phyloP scores from a whole-genome alignment of 2,888 invertebrate genomes.

The Amphimallon solstitiale region DNA sequence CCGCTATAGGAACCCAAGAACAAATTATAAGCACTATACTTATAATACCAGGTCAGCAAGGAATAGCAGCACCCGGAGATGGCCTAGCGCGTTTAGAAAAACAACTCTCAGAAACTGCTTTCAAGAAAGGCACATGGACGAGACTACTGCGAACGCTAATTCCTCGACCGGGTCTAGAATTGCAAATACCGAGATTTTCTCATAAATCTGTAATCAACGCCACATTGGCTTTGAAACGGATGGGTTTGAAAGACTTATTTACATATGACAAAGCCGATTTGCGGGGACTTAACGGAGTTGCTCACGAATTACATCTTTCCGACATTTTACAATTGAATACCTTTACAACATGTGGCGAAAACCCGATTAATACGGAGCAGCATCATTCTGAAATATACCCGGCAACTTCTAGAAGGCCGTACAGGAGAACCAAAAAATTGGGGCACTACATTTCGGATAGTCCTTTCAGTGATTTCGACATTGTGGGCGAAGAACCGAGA shows the following conservation, averaged over 20 bases:
- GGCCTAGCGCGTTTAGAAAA: conserved; percentile 80
- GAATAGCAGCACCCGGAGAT: conserved; percentile 81
- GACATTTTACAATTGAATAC: conserved; percentile 85
- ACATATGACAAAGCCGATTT: conserved; percentile 81
- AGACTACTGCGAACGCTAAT: conserved; percentile 77
- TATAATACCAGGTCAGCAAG: conserved; percentile 87
- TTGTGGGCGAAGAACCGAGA: conserved; percentile 65
- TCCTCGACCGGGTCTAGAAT: conserved; percentile 80
- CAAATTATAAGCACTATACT: conserved; percentile 82
- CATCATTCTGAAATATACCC: conserved; percentile 87
- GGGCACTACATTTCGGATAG: conserved; percentile 42
- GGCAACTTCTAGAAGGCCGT: conserved; percentile 66
- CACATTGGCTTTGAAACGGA: conserved; percentile 78
- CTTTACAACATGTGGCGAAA: conserved; percentile 86
- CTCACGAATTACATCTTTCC: conserved; percentile 83
- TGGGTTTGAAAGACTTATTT: conserved; percentile 86
- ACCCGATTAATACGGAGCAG: conserved; percentile 69
- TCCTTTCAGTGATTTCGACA: conserved; percentile 43
- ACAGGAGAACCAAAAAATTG: conserved; percentile 58
- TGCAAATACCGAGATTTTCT: conserved; percentile 85
- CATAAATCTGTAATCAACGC: conserved; percentile 86
- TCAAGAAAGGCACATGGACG: conserved; percentile 77
- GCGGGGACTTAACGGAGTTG: conserved; percentile 81
- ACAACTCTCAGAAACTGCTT: conserved; percentile 73
- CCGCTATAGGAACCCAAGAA: conserved; percentile 77